phyloP scores from a whole-genome alignment of 2,888 invertebrate species.

The Stenichneumon culpator region DNA sequence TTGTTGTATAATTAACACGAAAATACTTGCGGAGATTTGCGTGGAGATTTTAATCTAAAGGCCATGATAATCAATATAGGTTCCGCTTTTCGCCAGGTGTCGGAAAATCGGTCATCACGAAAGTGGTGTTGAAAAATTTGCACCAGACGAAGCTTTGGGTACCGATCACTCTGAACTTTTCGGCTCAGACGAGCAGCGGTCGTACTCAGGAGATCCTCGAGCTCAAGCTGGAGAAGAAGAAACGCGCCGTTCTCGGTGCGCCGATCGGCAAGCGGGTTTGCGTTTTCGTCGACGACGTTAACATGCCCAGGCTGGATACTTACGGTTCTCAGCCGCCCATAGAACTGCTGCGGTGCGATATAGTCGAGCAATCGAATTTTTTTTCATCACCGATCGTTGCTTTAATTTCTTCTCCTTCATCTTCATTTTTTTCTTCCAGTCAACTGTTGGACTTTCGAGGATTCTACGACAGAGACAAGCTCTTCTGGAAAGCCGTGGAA shows the following conservation, averaged over 20 bases:
- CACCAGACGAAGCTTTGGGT: conserved; percentile 88
- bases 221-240: conserved; percentile 93
- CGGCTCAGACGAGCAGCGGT: conserved; percentile 95
- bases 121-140: conserved; percentile 90
- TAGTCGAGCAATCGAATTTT: not conserved
- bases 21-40: too few relatives aligned
- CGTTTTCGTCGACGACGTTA: conserved; percentile 96
- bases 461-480: conserved; percentile 94
- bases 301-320: conserved; percentile 95
- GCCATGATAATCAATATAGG: too few relatives aligned
- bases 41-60: too few relatives aligned
- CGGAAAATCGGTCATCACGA: conserved; percentile 95
- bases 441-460: conserved; percentile 93
- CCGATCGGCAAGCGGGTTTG: conserved; percentile 93
- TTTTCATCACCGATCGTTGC: not conserved
- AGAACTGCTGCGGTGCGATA: conserved; percentile 91
- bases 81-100: conserved; percentile 87
- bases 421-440: conserved; percentile 81
- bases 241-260: conserved; percentile 92
- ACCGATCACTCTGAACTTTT: conserved; percentile 94
- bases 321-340: conserved; percentile 97
- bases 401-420: not conserved
- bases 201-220: conserved; percentile 96
- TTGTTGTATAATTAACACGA: too few relatives aligned
- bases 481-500: conserved; percentile 95